Base-by-base conservation (phyloP, 2,888 invertebrate genomes). In the Helleia helle region DNA sequence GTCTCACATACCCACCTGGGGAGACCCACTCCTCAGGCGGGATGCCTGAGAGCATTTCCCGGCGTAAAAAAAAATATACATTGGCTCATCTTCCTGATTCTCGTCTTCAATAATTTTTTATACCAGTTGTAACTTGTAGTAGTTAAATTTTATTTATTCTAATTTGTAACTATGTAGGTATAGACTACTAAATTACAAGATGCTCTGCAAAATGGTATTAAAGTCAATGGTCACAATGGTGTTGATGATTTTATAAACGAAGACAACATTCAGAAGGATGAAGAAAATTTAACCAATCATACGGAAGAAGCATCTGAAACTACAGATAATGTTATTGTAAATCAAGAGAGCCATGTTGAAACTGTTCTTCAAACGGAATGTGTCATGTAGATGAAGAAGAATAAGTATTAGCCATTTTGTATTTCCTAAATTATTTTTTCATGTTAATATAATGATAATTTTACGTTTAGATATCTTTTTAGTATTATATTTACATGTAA, bases 101-200 rank as follows among this genome's bases (percentile, higher is more conserved):
- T n/a, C n/a, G n/a, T n/a, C n/a, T n/a, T n/a, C n/a, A n/a, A n/a
- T n/a, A n/a, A n/a, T n/a, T n/a, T n/a, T n/a, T n/a, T n/a, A n/a
- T n/a, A n/a, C n/a, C n/a, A n/a, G n/a, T n/a, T n/a, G n/a, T n/a
- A n/a, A n/a, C n/a, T n/a, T n/a, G n/a, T n/a, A n/a, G n/a, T n/a
- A n/a, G n/a, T n/a, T n/a, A n/a, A n/a, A n/a, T n/a, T n/a, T n/a
- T n/a, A n/a, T n/a, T n/a, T n/a, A n/a, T n/a, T n/a, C n/a, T n/a
- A n/a, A n/a, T n/a, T n/a, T n/a, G n/a, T n/a, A n/a, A n/a, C n/a
- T n/a, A n/a, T n/a, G n/a, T n/a, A n/a, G n/a, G n/a, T n/a, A n/a
- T n/a, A n/a, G n/a, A n/a, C n/a, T n/a, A 87, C 87, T 38, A 93
- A 93, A 70, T 71, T 91, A n/a, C 86, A 87, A 55, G 84, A 86